These are phyloP conservation scores for Mesorhabditis spiculigera DNA, from an alignment of 2,888 invertebrate species.

Conservation along the genomic window DNA sequence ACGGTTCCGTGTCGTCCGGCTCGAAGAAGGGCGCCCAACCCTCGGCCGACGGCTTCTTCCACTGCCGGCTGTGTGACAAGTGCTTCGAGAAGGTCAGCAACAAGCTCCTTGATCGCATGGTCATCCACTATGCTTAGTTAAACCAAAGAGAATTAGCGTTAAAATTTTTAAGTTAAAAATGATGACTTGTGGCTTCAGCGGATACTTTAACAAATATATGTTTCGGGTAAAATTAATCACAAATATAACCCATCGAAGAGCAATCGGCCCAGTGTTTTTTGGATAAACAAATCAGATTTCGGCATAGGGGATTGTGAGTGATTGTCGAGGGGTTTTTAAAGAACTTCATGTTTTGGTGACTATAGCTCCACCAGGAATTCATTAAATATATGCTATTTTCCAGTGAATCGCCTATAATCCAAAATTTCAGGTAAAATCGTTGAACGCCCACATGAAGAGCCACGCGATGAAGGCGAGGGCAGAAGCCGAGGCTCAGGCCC, in stretches of 20 bases:
- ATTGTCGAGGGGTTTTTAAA: background rate
- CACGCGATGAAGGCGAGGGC: constrained; percentile 68
- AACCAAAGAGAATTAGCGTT: no score
- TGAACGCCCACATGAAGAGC: constrained; percentile 99
- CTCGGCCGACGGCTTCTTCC: constrained; percentile 58
- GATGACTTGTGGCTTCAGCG: no score
- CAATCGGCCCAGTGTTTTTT: no score
- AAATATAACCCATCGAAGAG: no score
- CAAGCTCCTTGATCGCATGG: no score
- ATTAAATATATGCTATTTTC: background rate
- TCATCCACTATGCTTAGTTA: no score
- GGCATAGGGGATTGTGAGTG: no score
- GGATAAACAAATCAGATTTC: no score
- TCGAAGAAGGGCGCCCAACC: constrained; percentile 57
- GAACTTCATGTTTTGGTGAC: background rate
- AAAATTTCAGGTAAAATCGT: constrained; percentile 70
- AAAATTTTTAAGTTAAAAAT: no score
- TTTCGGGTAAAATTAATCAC: no score
- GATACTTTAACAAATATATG: no score
- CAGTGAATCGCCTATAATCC: background rate
- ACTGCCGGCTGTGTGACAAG: constrained; percentile 55
- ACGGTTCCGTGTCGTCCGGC: constrained; percentile 8
- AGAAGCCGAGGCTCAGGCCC: constrained; percentile 52
- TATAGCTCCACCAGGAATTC: background rate
- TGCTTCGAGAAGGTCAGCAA: constrained; percentile 44